These are phyloP conservation scores for Drosophila prosaltans DNA, from an alignment of 1,140 invertebrate genomes.

Conservation along the genomic window DNA sequence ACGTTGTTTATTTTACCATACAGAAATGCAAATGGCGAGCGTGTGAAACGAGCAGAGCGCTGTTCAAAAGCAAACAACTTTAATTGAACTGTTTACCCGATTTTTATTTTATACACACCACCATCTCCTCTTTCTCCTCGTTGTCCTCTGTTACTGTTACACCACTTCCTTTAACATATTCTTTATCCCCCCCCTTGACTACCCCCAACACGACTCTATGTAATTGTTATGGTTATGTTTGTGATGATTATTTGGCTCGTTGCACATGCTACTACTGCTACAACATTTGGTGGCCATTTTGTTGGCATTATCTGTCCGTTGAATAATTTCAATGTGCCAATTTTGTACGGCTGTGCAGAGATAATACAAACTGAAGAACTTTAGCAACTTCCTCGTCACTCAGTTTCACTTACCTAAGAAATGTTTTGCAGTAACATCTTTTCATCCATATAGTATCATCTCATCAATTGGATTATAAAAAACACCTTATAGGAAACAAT, in stretches of 20 bases:
- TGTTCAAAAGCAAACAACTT: conserved; percentile 77
- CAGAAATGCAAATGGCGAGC: conserved; percentile 75
- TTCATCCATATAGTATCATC: too few species aligned
- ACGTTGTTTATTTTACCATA: conserved; percentile 51
- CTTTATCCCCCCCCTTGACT: conserved; percentile 28
- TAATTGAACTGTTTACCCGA: conserved; percentile 82
- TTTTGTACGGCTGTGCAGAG: background rate
- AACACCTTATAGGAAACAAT: too few species aligned
- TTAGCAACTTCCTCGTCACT: too few species aligned
- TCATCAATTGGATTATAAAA: too few species aligned
- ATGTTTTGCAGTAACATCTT: too few species aligned
- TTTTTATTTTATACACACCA: conserved; percentile 69
- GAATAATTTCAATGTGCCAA: conserved; percentile 37
- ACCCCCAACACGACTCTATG: conserved; percentile 18
- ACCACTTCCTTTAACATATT: background rate
- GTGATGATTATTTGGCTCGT: conserved; percentile 81
- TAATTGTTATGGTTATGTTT: conserved; percentile 82
- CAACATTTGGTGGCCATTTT: conserved; percentile 10
- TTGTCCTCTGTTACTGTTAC: background rate
- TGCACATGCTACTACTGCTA: conserved; percentile 72
- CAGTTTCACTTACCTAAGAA: too few species aligned
- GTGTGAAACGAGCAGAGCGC: conserved; percentile 61
- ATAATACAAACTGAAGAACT: too few species aligned
- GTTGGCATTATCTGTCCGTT: conserved; percentile 10
- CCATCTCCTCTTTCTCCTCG: conserved; percentile 30